These are phyloP conservation scores for Lordiphosa andalusiaca DNA, from an alignment of 2,888 invertebrate genomes.

Conservation along the genomic window DNA sequence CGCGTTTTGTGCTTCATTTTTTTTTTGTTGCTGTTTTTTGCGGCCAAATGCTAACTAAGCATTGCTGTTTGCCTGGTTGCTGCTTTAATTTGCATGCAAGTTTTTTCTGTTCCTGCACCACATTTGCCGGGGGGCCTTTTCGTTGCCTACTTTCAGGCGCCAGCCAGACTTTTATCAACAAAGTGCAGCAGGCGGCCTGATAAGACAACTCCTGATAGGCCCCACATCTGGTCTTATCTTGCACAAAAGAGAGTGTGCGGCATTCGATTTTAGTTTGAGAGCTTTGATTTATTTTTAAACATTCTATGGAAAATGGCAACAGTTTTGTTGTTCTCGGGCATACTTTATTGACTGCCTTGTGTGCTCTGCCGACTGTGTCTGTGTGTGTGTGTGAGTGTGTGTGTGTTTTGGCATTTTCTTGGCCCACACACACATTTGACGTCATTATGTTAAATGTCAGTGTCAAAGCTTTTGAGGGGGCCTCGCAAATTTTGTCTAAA, in stretches of 20 bases:
- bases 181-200: too few species aligned
- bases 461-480: conserved; percentile 6
- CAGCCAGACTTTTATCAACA: too few species aligned
- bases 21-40: neutral
- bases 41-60: conserved; percentile 14
- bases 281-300: conserved; percentile 33
- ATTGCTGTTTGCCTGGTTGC: conserved; percentile 58
- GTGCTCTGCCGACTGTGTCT: neutral
- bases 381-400: too few species aligned
- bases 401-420: conserved; percentile 23
- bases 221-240: too few species aligned
- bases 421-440: conserved; percentile 31
- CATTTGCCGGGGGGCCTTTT: neutral
- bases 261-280: too few species aligned
- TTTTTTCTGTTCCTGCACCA: conserved; percentile 25
- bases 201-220: too few species aligned
- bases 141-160: conserved; percentile 5
- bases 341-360: conserved; percentile 25
- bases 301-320: conserved; percentile 53
- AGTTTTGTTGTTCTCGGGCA: conserved; percentile 24
- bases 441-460: conserved; percentile 11
- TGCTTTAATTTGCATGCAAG: conserved; percentile 64
- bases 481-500: too few species aligned
- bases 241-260: too few species aligned
- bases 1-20: conserved; percentile 7